Evolutionary conservation across 2,797 vertebrate species (phyloP), one percentile per base, ranked within the genome.

Genomic region (Tapirus indicus): DNA sequence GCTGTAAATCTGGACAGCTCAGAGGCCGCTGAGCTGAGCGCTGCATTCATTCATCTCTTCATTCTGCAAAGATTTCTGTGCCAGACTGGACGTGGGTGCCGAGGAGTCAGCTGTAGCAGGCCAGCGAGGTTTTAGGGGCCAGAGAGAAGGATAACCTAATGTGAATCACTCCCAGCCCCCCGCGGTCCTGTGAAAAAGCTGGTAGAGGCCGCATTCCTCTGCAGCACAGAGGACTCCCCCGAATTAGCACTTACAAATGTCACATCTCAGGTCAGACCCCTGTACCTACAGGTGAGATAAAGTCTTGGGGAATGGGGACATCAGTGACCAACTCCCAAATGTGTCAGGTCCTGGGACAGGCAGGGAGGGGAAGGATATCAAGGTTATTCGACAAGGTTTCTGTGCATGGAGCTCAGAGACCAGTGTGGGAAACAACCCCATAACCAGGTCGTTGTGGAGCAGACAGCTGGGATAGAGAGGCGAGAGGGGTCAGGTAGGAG

Each of bases 391-490:
- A 23, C 47, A 41, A 14, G 66, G 29, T 58, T 79, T 78, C 85
- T 21, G 21, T 21, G 52, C 38, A 0, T 0, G 4, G 79, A 62
- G 79, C 18, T 83, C 77, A 82, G 8, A 32, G 68, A n/a, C 20
- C 23, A 18, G 35, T 2, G 2, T 0, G 2, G 56, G 85, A 41
- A 66, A 21, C 4, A 8, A 9, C 32, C 16, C n/a, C 8, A 1
- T 8, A 60, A 21, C 0, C 23, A 44, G 41, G 77, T 32, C 52
- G 2, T 27, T 27, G 3, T 0, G 47, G 78, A 88, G 52, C 29
- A 3, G 16, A 72, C 41, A 38, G 49, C 41, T 11, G 72, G 41
- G 58, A 27, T 2, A 2, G 69, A 54, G 60, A 44, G 5, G 0
- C 2, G 2, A 23, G 54, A 83, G 62, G 58, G 11, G 9, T n/a